phyloP scores from a whole-genome alignment of 2,797 vertebrate genomes.

The Gymnodraco acuticeps region DNA sequence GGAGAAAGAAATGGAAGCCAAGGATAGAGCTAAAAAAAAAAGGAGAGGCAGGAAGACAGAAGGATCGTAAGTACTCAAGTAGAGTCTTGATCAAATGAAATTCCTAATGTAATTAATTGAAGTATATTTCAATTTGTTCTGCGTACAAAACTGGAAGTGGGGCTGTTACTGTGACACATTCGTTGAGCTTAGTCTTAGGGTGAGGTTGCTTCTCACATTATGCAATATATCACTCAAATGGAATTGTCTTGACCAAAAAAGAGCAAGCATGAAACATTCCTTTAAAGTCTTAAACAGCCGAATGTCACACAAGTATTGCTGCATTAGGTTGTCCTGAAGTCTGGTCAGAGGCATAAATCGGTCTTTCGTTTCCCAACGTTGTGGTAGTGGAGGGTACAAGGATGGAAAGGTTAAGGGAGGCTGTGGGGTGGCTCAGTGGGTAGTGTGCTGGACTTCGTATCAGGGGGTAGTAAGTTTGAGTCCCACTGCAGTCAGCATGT shows the following conservation, averaged over 20 bases:
- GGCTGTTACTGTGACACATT: not conserved
- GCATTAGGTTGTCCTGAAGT: not conserved
- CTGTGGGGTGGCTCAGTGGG: too few relatives aligned
- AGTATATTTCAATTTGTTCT: not conserved
- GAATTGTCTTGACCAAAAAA: not conserved
- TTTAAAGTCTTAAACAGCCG: slow-evolving; percentile 1
- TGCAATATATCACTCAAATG: not conserved
- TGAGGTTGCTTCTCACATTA: not conserved
- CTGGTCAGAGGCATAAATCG: slow-evolving; percentile 1
- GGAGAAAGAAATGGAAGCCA: slow-evolving; percentile 27
- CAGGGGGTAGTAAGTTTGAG: too few relatives aligned
- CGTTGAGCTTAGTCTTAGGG: not conserved
- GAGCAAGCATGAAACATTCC: not conserved
- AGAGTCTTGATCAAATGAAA: slow-evolving; percentile 5
- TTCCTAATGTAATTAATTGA: not conserved
- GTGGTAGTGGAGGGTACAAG: not conserved
- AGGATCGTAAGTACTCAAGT: not conserved
- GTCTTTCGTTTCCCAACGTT: not conserved
- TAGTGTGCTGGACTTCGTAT: too few relatives aligned
- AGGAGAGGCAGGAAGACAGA: slow-evolving; percentile 11
- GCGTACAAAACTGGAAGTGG: not conserved
- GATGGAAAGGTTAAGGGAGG: too few relatives aligned
- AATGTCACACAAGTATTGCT: not conserved
- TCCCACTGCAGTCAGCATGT: too few relatives aligned
- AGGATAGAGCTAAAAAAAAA: slow-evolving; percentile 14